phyloP scores from a whole-genome alignment of 92 coral and sea anemone species.

The Siderastrea radians region DNA sequence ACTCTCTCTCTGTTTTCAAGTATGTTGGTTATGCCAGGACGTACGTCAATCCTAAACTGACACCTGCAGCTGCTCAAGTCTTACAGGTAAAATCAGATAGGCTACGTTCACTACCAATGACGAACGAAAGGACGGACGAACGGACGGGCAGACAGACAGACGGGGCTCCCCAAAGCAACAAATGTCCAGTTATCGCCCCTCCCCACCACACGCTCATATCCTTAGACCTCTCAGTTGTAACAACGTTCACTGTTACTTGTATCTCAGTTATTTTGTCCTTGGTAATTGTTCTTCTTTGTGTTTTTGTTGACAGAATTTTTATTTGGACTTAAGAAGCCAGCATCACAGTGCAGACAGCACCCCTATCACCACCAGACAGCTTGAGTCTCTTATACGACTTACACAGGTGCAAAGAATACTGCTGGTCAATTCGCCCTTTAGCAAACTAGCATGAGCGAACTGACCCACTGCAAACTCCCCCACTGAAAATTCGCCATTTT shows the following conservation, averaged over 20 bases:
- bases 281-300: not conserved
- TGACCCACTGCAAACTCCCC: no score
- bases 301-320: slow-evolving; percentile 75
- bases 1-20: slow-evolving; percentile 44
- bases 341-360: slow-evolving; percentile 91
- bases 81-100: slow-evolving; percentile 96
- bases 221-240: no score
- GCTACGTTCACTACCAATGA: slow-evolving; percentile 28
- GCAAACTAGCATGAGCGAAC: no score
- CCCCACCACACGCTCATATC: no score
- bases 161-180: no score
- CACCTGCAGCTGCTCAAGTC: slow-evolving; percentile 93
- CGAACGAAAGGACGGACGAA: no score
- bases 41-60: slow-evolving; percentile 94
- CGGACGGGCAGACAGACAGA: no score
- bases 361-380: slow-evolving; percentile 98
- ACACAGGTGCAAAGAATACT: slow-evolving; percentile 78
- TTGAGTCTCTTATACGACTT: slow-evolving; percentile 94
- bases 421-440: not conserved
- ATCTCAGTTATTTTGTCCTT: not conserved
- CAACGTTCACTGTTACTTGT: not conserved
- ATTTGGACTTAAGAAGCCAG: slow-evolving; percentile 88
- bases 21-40: slow-evolving; percentile 97
- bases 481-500: no score
- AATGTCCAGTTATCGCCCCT: no score